These are phyloP conservation scores for Noturus placidus DNA, from an alignment of 2,113 vertebrate genomes.

Conservation along the genomic window DNA sequence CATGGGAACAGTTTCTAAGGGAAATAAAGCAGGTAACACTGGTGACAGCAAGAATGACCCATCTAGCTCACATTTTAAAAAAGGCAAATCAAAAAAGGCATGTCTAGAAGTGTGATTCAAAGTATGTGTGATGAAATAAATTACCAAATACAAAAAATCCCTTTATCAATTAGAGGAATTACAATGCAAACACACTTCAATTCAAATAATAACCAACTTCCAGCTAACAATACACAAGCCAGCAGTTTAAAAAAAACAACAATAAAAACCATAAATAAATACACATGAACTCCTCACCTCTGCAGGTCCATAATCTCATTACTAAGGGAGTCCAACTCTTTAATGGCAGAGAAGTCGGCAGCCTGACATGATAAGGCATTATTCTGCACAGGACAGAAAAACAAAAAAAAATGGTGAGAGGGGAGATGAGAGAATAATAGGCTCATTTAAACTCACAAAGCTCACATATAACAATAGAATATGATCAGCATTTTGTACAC, in stretches of 20 bases:
- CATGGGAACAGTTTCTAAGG: not conserved
- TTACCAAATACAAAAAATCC: too few species aligned
- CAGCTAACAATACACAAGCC: not conserved
- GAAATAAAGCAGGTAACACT: not conserved
- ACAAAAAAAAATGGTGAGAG: not conserved
- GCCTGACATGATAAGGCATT: conserved; percentile 73
- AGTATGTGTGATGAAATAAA: not conserved
- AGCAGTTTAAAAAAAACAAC: not conserved
- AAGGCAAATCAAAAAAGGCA: not conserved
- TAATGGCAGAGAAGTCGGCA: conserved; percentile 98
- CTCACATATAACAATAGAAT: not conserved
- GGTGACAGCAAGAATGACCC: not conserved
- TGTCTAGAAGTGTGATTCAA: not conserved
- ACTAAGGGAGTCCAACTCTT: conserved; percentile 94
- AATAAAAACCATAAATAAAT: too few species aligned
- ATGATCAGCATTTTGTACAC: not conserved
- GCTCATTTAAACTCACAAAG: not conserved
- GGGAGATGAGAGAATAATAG: not conserved
- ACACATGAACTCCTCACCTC: conserved; percentile 73
- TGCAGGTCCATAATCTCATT: conserved; percentile 97
- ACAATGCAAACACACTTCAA: not conserved
- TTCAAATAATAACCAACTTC: not conserved
- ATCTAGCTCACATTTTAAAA: not conserved
- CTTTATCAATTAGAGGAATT: not conserved
- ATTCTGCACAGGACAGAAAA: conserved; percentile 66